A percentile compares a stretch with the other conserved stretches of the same genome.
phyloP scores from a whole-genome alignment of 30 jellyfish, hydroid and myxozoan genomes.

The Haliclystus octoradiatus region DNA sequence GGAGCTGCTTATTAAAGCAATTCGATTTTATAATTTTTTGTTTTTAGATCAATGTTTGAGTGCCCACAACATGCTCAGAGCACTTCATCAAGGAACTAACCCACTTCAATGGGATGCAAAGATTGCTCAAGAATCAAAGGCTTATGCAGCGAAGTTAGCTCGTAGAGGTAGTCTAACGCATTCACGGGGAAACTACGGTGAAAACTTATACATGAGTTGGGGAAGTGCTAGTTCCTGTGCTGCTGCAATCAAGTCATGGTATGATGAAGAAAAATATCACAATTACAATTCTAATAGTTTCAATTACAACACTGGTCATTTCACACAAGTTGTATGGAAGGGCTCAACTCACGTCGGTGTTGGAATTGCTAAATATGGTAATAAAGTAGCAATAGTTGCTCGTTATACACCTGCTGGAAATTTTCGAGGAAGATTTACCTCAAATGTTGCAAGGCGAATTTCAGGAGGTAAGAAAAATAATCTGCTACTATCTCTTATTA shows the following conservation, averaged over 20 bases:
- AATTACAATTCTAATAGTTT: conserved; percentile 35
- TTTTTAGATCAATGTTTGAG: conserved; percentile 32
- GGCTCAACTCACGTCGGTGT: conserved; percentile 52
- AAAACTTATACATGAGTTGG: conserved; percentile 39
- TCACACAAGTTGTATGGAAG: conserved; percentile 70
- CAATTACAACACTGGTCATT: conserved; percentile 48
- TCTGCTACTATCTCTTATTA: no score
- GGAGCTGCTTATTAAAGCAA: no score
- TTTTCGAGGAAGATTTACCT: conserved; percentile 26
- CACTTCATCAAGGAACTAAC: conserved; percentile 34
- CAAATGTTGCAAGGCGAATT: conserved; percentile 31
- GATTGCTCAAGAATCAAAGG: conserved; percentile 35
- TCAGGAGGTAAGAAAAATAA: conserved; percentile 26
- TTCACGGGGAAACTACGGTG: conserved; percentile 48
- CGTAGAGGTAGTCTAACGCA: conserved; percentile 37
- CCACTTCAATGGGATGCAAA: conserved; percentile 52
- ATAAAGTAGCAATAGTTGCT: conserved; percentile 49
- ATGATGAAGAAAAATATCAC: conserved; percentile 34
- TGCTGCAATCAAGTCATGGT: conserved; percentile 52
- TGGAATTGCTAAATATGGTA: conserved; percentile 40
- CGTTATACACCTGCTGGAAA: conserved; percentile 65
- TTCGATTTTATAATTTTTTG: no score
- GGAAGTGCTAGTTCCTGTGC: conserved; percentile 48
- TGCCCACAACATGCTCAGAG: conserved; percentile 52
- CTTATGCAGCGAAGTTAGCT: conserved; percentile 40